phyloP scores from a whole-genome alignment of 2,888 invertebrate species.

The Zelleria hepariella region DNA sequence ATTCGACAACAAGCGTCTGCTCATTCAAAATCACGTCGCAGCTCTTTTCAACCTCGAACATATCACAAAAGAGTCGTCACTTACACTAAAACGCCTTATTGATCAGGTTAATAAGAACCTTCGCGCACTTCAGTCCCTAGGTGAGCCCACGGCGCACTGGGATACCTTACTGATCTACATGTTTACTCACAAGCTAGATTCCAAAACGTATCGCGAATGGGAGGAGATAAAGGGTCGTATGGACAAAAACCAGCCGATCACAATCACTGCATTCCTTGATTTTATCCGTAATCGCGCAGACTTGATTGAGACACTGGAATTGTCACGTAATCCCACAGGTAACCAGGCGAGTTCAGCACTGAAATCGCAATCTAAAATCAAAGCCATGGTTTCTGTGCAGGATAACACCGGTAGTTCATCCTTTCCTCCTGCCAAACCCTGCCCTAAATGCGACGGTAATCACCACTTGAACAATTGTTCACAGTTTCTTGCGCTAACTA shows the following conservation, averaged over 20 bases:
- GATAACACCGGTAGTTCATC: not conserved
- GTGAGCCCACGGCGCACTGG: not conserved
- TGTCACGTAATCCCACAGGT: not conserved
- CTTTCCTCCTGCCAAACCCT: not conserved
- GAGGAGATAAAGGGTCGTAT: slow-evolving; percentile 8
- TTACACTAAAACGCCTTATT: not conserved
- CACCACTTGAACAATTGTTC: not conserved
- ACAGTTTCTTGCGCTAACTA: not conserved
- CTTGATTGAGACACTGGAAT: slow-evolving; percentile 1
- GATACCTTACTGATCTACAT: slow-evolving; percentile 9
- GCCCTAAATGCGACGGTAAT: not conserved
- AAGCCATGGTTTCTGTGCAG: not conserved
- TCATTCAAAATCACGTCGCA: slow-evolving; percentile 12
- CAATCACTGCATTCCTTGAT: not conserved
- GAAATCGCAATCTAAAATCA: not conserved
- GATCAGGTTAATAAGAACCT: slow-evolving; percentile 1
- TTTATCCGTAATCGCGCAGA: not conserved
- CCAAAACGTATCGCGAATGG: slow-evolving; percentile 8
- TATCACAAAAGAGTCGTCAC: not conserved
- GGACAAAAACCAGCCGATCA: not conserved
- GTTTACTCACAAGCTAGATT: slow-evolving; percentile 7
- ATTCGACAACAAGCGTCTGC: slow-evolving; percentile 12
- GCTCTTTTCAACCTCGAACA: slow-evolving; percentile 13
- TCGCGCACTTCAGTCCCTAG: not conserved
- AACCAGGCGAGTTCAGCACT: too few relatives aligned